phyloP scores from a whole-genome alignment of 2,113 vertebrate species.

The Zapornia atra region DNA sequence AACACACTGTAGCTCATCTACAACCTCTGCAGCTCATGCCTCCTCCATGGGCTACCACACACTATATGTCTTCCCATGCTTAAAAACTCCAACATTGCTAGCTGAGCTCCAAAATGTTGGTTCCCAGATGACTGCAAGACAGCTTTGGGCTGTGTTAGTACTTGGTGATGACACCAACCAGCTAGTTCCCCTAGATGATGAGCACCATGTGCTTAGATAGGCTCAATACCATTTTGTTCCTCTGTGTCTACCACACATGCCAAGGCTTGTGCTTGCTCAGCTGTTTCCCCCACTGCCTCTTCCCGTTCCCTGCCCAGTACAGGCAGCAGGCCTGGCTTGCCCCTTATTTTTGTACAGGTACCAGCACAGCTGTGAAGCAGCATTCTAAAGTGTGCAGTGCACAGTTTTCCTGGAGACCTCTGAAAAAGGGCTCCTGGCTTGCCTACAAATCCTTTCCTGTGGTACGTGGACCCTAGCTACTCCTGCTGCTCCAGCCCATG shows the following conservation, averaged over 20 bases:
- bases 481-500: background rate
- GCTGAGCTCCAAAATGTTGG: background rate
- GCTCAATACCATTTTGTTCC: background rate
- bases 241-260: rapidly evolving
- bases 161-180: background rate
- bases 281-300: background rate
- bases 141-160: background rate
- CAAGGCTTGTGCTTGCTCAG: background rate
- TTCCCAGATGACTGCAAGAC: background rate
- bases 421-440: background rate
- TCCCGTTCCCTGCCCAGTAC: rapidly evolving
- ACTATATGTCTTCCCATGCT: background rate
- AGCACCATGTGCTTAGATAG: rapidly evolving
- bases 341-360: background rate
- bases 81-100: background rate
- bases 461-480: no score
- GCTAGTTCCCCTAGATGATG: background rate
- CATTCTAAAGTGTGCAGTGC: background rate
- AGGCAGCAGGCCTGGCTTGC: background rate
- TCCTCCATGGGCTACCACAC: background rate
- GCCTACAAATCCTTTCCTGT: background rate
- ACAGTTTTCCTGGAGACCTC: background rate
- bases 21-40: background rate
- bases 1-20: background rate
- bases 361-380: background rate